Conservation (phyloP, 2,113 vertebrate genomes). For the Colistium nudipinnis region DNA sequence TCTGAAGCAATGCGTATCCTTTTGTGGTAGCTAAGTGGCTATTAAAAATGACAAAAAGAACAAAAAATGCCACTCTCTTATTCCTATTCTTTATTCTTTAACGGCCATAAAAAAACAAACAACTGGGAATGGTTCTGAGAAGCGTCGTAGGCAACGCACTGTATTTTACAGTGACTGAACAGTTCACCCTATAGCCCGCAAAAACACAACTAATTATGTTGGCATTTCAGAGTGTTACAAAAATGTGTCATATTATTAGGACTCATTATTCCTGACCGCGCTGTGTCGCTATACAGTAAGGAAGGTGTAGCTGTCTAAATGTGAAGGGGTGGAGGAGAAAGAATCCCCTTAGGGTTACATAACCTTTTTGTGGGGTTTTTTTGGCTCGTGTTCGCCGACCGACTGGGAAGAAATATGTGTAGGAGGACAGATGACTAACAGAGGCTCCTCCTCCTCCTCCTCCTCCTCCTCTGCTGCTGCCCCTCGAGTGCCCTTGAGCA, state of each 20-base stretch:
- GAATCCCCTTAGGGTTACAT: slow-evolving; percentile 16
- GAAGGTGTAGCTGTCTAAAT: slow-evolving; percentile 17
- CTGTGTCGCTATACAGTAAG: neutral
- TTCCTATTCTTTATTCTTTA: too few relatives aligned
- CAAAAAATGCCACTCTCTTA: slow-evolving; percentile 6
- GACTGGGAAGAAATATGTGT: slow-evolving; percentile 31
- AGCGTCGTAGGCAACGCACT: too few relatives aligned
- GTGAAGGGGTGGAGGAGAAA: slow-evolving; percentile 16
- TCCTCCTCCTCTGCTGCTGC: slow-evolving; percentile 53
- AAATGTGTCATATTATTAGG: neutral
- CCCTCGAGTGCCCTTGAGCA: slow-evolving; percentile 55
- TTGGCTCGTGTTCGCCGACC: slow-evolving; percentile 39
- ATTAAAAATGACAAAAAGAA: neutral
- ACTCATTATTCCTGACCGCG: neutral
- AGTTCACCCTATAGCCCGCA: too few relatives aligned
- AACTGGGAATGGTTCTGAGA: slow-evolving; percentile 85
- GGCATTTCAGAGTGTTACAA: too few relatives aligned
- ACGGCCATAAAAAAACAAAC: slow-evolving; percentile 86
- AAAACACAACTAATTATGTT: too few relatives aligned
- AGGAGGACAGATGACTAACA: slow-evolving; percentile 68
- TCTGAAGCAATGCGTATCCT: slow-evolving; percentile 1
- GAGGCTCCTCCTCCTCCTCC: slow-evolving; percentile 45
- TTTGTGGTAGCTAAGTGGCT: neutral
- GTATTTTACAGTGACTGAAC: too few relatives aligned
- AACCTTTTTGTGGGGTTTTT: slow-evolving; percentile 15